Percentiles rank a stretch among this genome's conserved stretches.
Evolutionary conservation across 2,888 invertebrate species (phyloP).

Genomic region (Tuta absoluta): DNA sequence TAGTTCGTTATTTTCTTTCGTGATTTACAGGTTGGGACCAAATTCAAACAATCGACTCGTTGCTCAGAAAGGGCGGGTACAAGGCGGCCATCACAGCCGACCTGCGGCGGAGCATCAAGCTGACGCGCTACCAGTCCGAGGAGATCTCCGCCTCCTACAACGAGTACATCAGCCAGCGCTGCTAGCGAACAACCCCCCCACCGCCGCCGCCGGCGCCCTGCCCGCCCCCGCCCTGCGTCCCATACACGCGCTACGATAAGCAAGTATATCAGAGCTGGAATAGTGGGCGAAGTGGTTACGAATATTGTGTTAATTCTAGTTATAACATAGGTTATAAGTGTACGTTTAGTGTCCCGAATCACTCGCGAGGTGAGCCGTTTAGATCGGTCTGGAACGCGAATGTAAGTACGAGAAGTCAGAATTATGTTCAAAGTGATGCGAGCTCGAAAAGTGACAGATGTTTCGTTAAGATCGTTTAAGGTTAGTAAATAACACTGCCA

Average conservation of each 20-base stretch:
- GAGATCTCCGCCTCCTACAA: slow-evolving; percentile 94
- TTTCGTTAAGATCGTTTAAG: slow-evolving; percentile 49
- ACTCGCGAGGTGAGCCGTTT: slow-evolving; percentile 33
- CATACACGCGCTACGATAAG: slow-evolving; percentile 38
- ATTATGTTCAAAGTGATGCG: slow-evolving; percentile 66
- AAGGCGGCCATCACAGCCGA: slow-evolving; percentile 95
- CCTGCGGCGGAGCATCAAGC: slow-evolving; percentile 92
- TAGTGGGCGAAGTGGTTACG: slow-evolving; percentile 43
- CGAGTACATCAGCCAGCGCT: slow-evolving; percentile 88
- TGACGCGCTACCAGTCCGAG: slow-evolving; percentile 98
- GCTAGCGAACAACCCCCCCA: slow-evolving; percentile 86
- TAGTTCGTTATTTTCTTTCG: slow-evolving; percentile 36
- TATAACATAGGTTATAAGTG: slow-evolving; percentile 66
- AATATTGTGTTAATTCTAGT: slow-evolving; percentile 55
- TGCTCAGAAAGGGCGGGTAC: slow-evolving; percentile 98
- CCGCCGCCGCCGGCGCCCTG: slow-evolving; percentile 73
- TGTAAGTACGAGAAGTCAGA: slow-evolving; percentile 50
- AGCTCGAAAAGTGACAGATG: slow-evolving; percentile 38
- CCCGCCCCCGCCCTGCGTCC: slow-evolving; percentile 67
- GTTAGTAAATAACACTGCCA: slow-evolving; percentile 62
- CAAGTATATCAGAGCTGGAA: slow-evolving; percentile 35
- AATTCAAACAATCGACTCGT: slow-evolving; percentile 98
- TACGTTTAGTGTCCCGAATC: slow-evolving; percentile 57
- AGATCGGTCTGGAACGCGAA: slow-evolving; percentile 35
- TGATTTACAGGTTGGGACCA: slow-evolving; percentile 95